These are phyloP conservation scores for Latrodectus hesperus DNA, from an alignment of 2,888 invertebrate genomes.

Conservation along the genomic window DNA sequence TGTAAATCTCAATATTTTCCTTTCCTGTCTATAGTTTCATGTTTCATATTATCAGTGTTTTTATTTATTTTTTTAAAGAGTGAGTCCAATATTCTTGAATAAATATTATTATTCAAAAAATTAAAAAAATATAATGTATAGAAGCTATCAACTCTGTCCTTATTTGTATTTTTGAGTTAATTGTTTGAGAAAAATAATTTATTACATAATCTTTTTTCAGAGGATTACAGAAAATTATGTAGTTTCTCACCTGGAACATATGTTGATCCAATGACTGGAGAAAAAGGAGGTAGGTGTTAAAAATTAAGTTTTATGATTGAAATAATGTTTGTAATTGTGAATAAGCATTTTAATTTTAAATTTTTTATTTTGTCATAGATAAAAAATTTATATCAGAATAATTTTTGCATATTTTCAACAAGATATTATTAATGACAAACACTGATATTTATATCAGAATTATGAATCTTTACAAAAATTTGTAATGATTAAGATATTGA, in stretches of 20 bases:
- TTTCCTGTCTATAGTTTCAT: conserved; percentile 72
- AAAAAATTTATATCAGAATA: not conserved
- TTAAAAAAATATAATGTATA: not conserved
- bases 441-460: too few relatives aligned
- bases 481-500: too few relatives aligned
- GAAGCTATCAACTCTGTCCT: rapidly evolving
- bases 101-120: not conserved
- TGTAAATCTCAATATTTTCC: too few relatives aligned
- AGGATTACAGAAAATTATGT: conserved; percentile 82
- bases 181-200: not conserved
- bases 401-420: too few relatives aligned
- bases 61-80: conserved; percentile 22
- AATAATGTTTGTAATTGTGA: too few relatives aligned
- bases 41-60: not conserved
- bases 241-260: conserved; percentile 84
- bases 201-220: conserved; percentile 74
- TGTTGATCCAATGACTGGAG: conserved; percentile 85
- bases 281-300: conserved; percentile 77
- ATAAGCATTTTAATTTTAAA: not conserved
- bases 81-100: not conserved
- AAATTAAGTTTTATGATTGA: not conserved
- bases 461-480: too few relatives aligned
- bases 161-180: too few relatives aligned
- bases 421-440: too few relatives aligned
- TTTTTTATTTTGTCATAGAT: not conserved